A percentile compares a stretch with the other conserved stretches of the same genome.
phyloP scores from a whole-genome alignment of 2,888 invertebrate genomes.

The Capitulum mitella region DNA sequence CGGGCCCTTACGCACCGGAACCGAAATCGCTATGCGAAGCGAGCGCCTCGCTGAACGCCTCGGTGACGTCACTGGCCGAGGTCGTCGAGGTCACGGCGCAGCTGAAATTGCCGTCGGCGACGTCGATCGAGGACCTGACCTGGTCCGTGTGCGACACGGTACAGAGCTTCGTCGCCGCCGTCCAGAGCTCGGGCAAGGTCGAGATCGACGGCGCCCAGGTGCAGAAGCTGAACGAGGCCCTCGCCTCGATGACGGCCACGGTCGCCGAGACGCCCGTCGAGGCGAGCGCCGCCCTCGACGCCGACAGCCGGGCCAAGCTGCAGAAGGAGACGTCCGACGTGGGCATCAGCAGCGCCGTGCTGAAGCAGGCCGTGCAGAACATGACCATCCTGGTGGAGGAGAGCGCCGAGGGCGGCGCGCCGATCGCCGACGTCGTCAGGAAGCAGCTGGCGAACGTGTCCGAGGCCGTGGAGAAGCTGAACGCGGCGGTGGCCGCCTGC shows the following conservation, averaged over 20 bases:
- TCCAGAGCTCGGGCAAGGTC: background rate
- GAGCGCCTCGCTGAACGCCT: background rate
- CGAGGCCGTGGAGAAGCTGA: background rate
- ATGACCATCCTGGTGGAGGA: constrained; percentile 18
- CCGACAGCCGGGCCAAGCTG: background rate
- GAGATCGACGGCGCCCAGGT: background rate
- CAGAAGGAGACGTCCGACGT: background rate
- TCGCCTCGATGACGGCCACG: background rate
- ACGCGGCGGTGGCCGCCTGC: background rate
- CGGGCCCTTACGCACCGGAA: background rate
- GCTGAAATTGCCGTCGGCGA: background rate
- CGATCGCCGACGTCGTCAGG: background rate
- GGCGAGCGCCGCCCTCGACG: background rate
- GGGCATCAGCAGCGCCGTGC: background rate
- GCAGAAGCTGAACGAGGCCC: background rate
- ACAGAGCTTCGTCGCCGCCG: background rate
- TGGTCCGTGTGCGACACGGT: constrained; percentile 13
- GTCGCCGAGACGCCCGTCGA: background rate
- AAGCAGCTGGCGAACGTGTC: background rate
- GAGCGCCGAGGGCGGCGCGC: background rate
- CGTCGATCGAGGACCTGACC: background rate
- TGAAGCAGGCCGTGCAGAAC: constrained; percentile 8
- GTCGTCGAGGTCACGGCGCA: background rate
- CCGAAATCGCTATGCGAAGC: background rate
- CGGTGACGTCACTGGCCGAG: background rate